Conservation (phyloP, 2,113 vertebrate species). For the Phyllostomus discolor region DNA sequence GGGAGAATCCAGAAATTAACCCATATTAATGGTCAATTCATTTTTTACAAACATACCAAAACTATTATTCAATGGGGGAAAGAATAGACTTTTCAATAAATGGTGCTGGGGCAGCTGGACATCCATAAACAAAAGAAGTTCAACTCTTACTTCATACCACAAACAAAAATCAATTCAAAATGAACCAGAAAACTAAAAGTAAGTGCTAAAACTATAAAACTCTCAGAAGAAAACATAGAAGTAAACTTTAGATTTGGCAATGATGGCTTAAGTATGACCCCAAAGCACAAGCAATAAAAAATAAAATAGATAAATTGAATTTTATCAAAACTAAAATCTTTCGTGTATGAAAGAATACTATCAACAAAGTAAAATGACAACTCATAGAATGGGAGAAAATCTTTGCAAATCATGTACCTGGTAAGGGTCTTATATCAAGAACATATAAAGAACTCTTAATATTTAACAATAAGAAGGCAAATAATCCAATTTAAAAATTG, state of each 20-base stretch:
- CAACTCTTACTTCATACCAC: too few relatives aligned
- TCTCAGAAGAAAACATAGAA: neutral
- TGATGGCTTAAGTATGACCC: neutral
- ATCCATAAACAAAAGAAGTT: too few relatives aligned
- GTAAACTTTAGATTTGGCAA: neutral
- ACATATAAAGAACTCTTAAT: neutral
- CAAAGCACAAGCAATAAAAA: neutral
- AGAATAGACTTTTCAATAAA: too few relatives aligned
- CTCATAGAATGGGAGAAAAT: neutral
- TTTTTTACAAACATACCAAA: too few relatives aligned
- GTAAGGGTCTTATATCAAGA: neutral
- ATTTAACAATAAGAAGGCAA: neutral
- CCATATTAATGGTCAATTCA: too few relatives aligned
- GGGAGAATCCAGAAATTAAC: too few relatives aligned
- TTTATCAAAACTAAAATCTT: neutral
- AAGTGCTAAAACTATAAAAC: neutral
- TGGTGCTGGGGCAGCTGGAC: too few relatives aligned
- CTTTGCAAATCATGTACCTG: neutral
- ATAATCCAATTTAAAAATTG: neutral
- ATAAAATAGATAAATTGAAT: neutral
- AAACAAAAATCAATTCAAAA: too few relatives aligned
- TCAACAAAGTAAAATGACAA: neutral
- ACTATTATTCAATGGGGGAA: too few relatives aligned
- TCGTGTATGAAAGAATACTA: neutral
- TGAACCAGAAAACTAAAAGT: neutral